Base-by-base conservation (phyloP, 2,797 vertebrate genomes). In the Astyanax mexicanus region DNA sequence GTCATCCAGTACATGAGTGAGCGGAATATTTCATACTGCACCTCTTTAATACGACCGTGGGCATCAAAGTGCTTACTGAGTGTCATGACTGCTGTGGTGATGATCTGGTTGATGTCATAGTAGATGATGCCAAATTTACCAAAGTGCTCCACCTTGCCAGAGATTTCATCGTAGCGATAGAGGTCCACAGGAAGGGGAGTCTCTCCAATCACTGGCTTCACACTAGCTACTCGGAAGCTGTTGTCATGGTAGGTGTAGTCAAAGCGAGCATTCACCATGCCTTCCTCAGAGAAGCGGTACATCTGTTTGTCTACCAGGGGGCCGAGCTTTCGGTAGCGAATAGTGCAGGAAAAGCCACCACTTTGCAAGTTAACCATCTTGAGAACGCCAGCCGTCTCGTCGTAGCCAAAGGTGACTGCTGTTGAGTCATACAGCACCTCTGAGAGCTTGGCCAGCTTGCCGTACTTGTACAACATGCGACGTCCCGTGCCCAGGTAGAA, bases 1-100 rank as follows among this genome's bases (percentile, higher is more conserved):
- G 95, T 96, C 95, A 96, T 96, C 95, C 95, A 96, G 86, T 96
- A 96, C 95, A 96, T 96, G 58, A 96, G 91, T 0, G 95, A 96
- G 29, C 95, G 87, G 84, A 96, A 96, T 89, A 96, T 96, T 87
- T 96, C 95, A 0, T 96, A 96, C 10, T 96, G 95, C 38, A 96
- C 95, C 67, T 96, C 95, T 83, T 96, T 96, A 86, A 96, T 95
- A 55, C 95, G 92, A 0, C 95, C 95, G 0, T 96, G 95, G 8
- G 95, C 95, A 61, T 96, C 95, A 10, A 96, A 96, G 86, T 96
- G 95, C 73, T 96, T 96, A 86, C 94, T 96, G 74, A 96, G 90
- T 0, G 95, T 96, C 95, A 96, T 96, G 35, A 96, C 95, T 0
- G 95, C 95, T 0, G 95, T 96, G 17, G 95, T 96, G 79, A 96